phyloP scores from a whole-genome alignment of 2,797 vertebrate genomes.

The Petrocephalus schoutedeni region DNA sequence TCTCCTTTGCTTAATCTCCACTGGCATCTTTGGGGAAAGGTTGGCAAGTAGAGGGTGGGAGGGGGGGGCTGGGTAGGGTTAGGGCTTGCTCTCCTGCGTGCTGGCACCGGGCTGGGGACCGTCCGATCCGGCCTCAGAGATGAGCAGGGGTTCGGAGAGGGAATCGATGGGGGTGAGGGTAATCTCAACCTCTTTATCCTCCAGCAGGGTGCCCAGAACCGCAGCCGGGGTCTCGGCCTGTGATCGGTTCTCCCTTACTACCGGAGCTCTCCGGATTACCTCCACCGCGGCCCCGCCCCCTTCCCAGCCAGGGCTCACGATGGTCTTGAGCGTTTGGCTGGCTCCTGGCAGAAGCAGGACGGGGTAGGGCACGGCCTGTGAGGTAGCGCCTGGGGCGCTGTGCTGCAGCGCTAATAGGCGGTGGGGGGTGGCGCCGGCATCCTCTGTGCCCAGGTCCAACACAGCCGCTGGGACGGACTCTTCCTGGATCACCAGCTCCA shows the following conservation, averaged over 20 bases:
- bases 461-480: slow-evolving; percentile 45
- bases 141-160: neutral
- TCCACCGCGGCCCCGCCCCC: slow-evolving; percentile 56
- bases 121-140: neutral
- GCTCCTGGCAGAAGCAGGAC: slow-evolving; percentile 48
- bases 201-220: slow-evolving; percentile 43
- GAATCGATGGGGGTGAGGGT: slow-evolving; percentile 54
- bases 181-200: slow-evolving; percentile 57
- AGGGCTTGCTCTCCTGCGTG: slow-evolving; percentile 14
- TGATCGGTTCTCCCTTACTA: slow-evolving; percentile 22
- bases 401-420: slow-evolving; percentile 49
- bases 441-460: slow-evolving; percentile 13
- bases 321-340: slow-evolving; percentile 10
- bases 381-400: neutral
- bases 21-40: neutral
- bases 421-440: slow-evolving; percentile 36
- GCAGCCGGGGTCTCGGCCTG: slow-evolving; percentile 21
- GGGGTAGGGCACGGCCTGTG: slow-evolving; percentile 20
- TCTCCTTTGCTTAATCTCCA: slow-evolving; percentile 28
- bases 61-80: neutral
- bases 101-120: slow-evolving; percentile 7
- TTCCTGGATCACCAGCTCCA: slow-evolving; percentile 65
- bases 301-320: slow-evolving; percentile 36
- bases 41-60: neutral
- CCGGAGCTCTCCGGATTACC: slow-evolving; percentile 64